phyloP scores from a whole-genome alignment of 2,797 vertebrate species.

The Cephalopachus bancanus region DNA sequence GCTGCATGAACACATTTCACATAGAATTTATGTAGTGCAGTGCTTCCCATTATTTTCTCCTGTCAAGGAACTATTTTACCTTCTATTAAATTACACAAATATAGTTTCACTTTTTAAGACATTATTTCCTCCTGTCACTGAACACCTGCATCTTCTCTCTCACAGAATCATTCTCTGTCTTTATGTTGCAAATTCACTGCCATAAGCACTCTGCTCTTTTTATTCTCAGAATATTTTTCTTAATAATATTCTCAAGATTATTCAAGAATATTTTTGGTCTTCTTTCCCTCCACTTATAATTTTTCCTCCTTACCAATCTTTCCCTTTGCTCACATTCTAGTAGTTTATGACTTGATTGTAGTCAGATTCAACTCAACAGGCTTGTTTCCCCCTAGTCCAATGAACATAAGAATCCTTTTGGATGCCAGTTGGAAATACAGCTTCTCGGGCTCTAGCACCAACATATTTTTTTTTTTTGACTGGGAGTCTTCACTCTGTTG shows the following conservation, averaged over 20 bases:
- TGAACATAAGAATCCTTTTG: not conserved
- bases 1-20: not conserved
- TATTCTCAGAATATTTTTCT: not conserved
- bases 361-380: not conserved
- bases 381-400: too few relatives aligned
- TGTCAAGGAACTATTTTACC: not conserved
- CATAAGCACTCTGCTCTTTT: not conserved
- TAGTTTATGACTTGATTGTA: not conserved
- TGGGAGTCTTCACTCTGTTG: too few relatives aligned
- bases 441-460: not conserved
- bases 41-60: not conserved
- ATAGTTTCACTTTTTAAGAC: not conserved
- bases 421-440: not conserved
- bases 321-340: not conserved
- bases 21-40: not conserved
- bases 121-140: not conserved
- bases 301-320: not conserved
- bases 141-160: not conserved
- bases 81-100: not conserved
- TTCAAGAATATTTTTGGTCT: not conserved
- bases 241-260: not conserved
- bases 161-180: not conserved
- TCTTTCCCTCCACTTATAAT: not conserved
- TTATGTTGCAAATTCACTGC: not conserved
- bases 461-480: not conserved